Evolutionary conservation across 2,113 vertebrate species (phyloP), one percentile per base, ranked within the genome.

Genomic region (Halcyon malimbica): DNA sequence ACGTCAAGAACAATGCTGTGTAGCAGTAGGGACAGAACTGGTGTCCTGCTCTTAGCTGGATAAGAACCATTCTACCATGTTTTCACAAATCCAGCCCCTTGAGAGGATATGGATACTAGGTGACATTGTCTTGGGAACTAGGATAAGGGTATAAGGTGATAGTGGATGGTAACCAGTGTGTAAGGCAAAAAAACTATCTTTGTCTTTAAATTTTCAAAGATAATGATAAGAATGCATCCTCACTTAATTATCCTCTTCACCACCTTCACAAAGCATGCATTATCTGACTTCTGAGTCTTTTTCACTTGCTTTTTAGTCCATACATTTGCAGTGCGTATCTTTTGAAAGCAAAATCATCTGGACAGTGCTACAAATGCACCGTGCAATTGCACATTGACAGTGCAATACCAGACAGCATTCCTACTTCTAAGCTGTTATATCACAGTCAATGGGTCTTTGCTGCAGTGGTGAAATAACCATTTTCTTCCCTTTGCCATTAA

Each of bases 401-500:
- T 88, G 65, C 42, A 70, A 91, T 76, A 62, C 56, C 44, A 28
- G 21, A 87, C 92, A 75, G 6, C 37, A 71, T 37, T 29, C n/a
- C 2, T 44, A 26, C 23, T 89, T 90, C 57, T 87, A 59, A 95
- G 48, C 54, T 89, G 26, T 76, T 93, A 9, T 24, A 70, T 92
- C 53, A 77, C 28, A 84, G 79, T 60, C 7, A 42, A 44, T 73
- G 48, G 50, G 90, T 89, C 90, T 97, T 91, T 95, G 54, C n/a
- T 92, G 51, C 28, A 74, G 44, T n/a, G 29, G 73, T 13, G 28
- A 89, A 41, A 83, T 20, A 91, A 53, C 10, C 2, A 60, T 89
- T 94, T 96, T 44, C 29, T 84, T 97, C 70, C 33, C 31, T 85
- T 87, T 92, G 29, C 82, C 21, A 51, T 9, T 79, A 91, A 95